Evolutionary conservation across 2,797 vertebrate species (phyloP), one percentile per base, ranked within the genome.

Genomic region (Distichodus sexfasciatus): DNA sequence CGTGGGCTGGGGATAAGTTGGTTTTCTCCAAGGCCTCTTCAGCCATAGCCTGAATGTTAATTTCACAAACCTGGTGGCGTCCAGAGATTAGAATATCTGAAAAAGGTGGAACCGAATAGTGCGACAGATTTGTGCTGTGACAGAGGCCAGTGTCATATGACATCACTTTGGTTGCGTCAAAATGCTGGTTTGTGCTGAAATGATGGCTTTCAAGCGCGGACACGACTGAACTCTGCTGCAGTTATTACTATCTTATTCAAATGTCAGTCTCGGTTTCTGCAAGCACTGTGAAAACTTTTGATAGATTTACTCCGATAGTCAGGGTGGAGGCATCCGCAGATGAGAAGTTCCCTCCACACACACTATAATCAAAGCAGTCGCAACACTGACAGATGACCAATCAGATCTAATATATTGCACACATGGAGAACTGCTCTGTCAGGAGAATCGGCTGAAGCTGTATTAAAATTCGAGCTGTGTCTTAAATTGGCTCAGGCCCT

Each of bases 391-490:
- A 65, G 43, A 70, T 68, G 64, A 76, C 74, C 74, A 79, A 76
- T 79, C 77, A 72, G 48, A 47, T 54, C 26, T 46, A 74, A 79
- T 79, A 79, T 73, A 79, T 76, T 36, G 48, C 69, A 17, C 50
- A 6, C 66, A 76, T 59, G 35, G 71, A 77, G 78, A 74, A 82
- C 76, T 75, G 77, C 72, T 69, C 57, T 67, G 71, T 75, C 73
- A 76, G 81, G 72, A 80, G 76, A 78, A 81, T 68, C 63, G 47
- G 74, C 71, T 63, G 23, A 9, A 47, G 43, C 50, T 35, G 15
- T 80, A 77, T 82, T 79, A 77, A 78, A 64, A 84, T 78, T 68
- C 82, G 7, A 77, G 68, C 77, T 76, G 73, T 74, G 73, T 83
- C 38, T 75, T 79, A 83, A 78, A 77, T 82, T 77, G 70, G 73